phyloP scores from a whole-genome alignment of 2,113 vertebrate species.

The Anhinga anhinga region DNA sequence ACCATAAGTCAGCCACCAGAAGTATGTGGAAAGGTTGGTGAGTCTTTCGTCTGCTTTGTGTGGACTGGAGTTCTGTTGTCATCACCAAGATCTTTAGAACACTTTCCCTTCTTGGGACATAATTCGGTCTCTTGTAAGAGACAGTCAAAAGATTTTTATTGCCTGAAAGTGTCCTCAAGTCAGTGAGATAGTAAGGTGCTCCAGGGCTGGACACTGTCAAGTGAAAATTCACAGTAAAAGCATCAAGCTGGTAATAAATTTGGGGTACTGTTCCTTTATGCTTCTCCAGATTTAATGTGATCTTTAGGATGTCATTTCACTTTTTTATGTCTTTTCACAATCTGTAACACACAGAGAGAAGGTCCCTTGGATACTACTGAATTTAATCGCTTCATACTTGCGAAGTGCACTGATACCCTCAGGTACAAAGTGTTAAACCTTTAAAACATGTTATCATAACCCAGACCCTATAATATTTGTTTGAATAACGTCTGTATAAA shows the following conservation, averaged over 20 bases:
- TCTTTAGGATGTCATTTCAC: not conserved
- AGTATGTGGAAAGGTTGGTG: not conserved
- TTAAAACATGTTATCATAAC: not conserved
- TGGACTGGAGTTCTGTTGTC: not conserved
- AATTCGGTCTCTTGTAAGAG: not conserved
- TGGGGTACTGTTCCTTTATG: not conserved
- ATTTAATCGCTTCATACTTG: not conserved
- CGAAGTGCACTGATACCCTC: not conserved
- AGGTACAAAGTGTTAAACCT: not conserved
- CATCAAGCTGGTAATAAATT: not conserved
- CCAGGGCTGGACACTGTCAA: not conserved
- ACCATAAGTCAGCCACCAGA: not conserved
- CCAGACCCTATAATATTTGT: not conserved
- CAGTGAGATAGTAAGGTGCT: not conserved
- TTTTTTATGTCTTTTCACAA: not conserved
- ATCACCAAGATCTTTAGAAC: not conserved
- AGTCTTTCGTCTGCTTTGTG: not conserved
- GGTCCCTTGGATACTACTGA: not conserved
- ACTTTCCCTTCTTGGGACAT: not conserved
- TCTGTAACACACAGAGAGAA: not conserved
- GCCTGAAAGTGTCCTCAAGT: not conserved
- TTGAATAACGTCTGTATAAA: not conserved
- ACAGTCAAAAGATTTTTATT: not conserved
- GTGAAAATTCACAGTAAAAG: not conserved
- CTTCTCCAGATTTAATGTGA: not conserved